phyloP scores from a whole-genome alignment of 2,113 vertebrate species.

The Clarias macrocephalus region DNA sequence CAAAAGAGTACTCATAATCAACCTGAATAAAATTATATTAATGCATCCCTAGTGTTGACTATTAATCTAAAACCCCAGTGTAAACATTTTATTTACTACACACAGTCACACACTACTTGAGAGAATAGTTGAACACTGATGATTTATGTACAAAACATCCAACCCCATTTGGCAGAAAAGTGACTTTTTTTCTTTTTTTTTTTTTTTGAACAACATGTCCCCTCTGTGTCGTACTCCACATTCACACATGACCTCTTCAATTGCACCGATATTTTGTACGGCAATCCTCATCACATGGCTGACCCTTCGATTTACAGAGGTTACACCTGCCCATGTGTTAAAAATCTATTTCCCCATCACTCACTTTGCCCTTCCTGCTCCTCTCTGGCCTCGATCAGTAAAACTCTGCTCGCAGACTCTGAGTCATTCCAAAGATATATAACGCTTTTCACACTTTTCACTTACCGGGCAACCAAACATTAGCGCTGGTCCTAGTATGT shows the following conservation, averaged over 20 bases:
- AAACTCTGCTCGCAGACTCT: slow-evolving; percentile 8
- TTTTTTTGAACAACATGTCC: background rate
- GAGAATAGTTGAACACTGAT: background rate
- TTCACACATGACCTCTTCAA: slow-evolving; percentile 20
- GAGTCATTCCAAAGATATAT: background rate
- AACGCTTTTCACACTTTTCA: background rate
- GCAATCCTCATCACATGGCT: slow-evolving; percentile 34
- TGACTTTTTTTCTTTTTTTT: too few relatives aligned
- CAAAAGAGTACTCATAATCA: background rate
- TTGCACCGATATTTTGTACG: slow-evolving; percentile 13
- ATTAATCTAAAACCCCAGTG: background rate
- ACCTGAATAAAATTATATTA: background rate
- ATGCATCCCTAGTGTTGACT: background rate
- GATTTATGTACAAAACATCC: background rate
- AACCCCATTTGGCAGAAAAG: slow-evolving; percentile 7
- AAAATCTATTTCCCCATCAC: slow-evolving; percentile 51
- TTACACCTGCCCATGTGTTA: slow-evolving; percentile 44
- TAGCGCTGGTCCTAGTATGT: slow-evolving; percentile 25
- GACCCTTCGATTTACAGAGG: slow-evolving; percentile 47
- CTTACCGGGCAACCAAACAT: slow-evolving; percentile 37
- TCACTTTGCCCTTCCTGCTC: slow-evolving; percentile 19
- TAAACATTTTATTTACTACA: background rate
- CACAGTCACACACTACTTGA: background rate
- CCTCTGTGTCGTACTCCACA: background rate
- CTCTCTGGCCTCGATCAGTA: slow-evolving; percentile 31